Conservation (phyloP, 1,140 invertebrate species). For the Epicauta chinensis region DNA sequence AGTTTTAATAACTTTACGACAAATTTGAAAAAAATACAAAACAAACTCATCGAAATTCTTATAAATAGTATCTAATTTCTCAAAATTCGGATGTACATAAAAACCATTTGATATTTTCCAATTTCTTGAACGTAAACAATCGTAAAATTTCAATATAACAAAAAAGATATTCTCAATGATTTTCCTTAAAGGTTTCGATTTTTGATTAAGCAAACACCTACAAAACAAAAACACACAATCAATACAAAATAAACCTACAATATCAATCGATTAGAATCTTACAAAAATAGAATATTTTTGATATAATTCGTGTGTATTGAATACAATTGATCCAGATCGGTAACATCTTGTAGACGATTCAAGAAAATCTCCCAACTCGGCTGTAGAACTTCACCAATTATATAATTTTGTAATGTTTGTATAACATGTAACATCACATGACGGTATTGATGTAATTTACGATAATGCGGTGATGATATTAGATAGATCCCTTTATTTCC, state of each 20-base stretch:
- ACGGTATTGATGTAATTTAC: constrained; percentile 57
- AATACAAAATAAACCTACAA: too few species aligned
- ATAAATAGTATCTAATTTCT: constrained; percentile 38
- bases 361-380: constrained; percentile 65
- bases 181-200: constrained; percentile 56
- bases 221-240: constrained; percentile 40
- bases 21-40: constrained; percentile 36
- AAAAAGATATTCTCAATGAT: constrained; percentile 61
- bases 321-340: constrained; percentile 62
- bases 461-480: constrained; percentile 51
- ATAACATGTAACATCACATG: constrained; percentile 69
- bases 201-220: constrained; percentile 61
- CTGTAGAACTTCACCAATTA: constrained; percentile 62
- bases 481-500: constrained; percentile 42
- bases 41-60: constrained; percentile 37
- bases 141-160: constrained; percentile 64
- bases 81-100: constrained; percentile 36
- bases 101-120: constrained; percentile 32
- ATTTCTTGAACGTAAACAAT: constrained; percentile 38
- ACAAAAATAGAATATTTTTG: constrained; percentile 60
- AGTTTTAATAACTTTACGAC: constrained; percentile 32
- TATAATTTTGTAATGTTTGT: constrained; percentile 63
- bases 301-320: constrained; percentile 61
- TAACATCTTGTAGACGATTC: constrained; percentile 53
- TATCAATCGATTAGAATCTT: constrained; percentile 20